These are phyloP conservation scores for Pseudobourletiella spinata DNA, from an alignment of 1,140 invertebrate genomes.

Conservation along the genomic window DNA sequence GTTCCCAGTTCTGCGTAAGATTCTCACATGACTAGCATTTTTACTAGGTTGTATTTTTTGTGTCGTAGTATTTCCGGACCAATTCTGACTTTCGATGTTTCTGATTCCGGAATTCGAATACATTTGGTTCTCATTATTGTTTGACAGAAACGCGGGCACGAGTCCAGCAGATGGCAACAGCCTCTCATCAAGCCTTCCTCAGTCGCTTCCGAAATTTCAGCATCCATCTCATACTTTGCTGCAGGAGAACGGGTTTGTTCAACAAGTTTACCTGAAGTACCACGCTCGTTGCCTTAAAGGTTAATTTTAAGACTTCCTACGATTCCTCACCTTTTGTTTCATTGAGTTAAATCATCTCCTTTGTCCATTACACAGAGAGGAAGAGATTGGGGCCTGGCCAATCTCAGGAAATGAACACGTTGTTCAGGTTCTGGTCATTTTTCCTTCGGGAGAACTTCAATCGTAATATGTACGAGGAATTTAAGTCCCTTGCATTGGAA, in stretches of 20 bases:
- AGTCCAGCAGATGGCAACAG: conserved; percentile 44
- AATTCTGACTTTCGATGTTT: no score
- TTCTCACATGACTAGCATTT: no score
- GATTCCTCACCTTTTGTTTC: background rate
- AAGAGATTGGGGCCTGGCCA: conserved; percentile 84
- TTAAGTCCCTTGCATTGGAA: conserved; percentile 78
- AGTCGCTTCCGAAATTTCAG: conserved; percentile 81
- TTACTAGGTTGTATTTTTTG: no score
- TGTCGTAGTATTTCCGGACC: no score
- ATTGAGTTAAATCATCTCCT: no score
- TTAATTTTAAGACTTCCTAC: conserved; percentile 38
- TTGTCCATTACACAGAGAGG: no score
- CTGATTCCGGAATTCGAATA: no score
- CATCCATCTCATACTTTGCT: conserved; percentile 91
- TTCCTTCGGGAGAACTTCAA: conserved; percentile 98
- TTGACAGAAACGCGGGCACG: conserved; percentile 14
- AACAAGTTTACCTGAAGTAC: conserved; percentile 88
- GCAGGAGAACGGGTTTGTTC: conserved; percentile 96
- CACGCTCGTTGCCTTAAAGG: conserved; percentile 86
- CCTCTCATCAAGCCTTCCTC: conserved; percentile 46
- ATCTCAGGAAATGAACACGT: conserved; percentile 93
- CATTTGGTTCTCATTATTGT: no score
- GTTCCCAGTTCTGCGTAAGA: conserved; percentile 69
- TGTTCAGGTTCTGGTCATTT: conserved; percentile 99
- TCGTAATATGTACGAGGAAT: conserved; percentile 96